phyloP scores from a whole-genome alignment of 2,113 vertebrate species.

The Pandion haliaetus region DNA sequence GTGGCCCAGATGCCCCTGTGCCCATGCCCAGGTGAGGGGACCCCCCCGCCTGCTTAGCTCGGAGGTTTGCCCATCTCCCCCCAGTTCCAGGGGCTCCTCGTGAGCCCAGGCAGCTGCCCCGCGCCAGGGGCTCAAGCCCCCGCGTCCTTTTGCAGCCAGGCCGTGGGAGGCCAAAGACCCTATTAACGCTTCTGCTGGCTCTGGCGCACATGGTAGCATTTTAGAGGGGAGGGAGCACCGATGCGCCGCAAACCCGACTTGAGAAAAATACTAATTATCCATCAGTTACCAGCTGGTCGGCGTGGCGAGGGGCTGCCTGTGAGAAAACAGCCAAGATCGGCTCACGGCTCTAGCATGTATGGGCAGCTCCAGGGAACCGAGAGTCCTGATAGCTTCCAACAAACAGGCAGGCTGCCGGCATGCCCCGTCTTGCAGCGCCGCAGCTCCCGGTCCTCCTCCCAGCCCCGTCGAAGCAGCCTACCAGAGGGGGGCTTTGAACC shows the following conservation, averaged over 20 bases:
- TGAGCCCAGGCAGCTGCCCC: background rate
- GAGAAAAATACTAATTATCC: constrained; percentile 76
- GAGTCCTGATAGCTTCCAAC: background rate
- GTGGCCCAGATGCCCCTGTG: rapidly evolving
- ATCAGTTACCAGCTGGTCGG: constrained; percentile 70
- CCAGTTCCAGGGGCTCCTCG: background rate
- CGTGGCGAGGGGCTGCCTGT: constrained; percentile 9
- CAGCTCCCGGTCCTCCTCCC: background rate
- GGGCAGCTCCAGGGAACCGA: constrained; percentile 34
- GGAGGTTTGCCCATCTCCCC: background rate
- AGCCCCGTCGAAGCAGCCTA: background rate
- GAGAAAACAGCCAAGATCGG: background rate
- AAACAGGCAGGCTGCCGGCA: background rate
- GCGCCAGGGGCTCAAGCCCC: rapidly evolving
- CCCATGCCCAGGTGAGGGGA: rapidly evolving
- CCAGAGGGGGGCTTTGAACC: background rate
- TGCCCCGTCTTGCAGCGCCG: background rate
- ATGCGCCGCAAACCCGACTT: background rate
- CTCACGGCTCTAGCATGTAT: constrained; percentile 34
- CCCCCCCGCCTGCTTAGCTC: background rate
- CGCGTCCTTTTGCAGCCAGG: background rate
- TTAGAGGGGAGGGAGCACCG: background rate
- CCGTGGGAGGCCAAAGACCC: constrained; percentile 35
- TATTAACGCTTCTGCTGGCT: constrained; percentile 22
- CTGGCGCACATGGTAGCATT: rapidly evolving